Evolutionary conservation across 1,140 invertebrate species (phyloP).

Genomic region (Drosophila pallidifrons): DNA sequence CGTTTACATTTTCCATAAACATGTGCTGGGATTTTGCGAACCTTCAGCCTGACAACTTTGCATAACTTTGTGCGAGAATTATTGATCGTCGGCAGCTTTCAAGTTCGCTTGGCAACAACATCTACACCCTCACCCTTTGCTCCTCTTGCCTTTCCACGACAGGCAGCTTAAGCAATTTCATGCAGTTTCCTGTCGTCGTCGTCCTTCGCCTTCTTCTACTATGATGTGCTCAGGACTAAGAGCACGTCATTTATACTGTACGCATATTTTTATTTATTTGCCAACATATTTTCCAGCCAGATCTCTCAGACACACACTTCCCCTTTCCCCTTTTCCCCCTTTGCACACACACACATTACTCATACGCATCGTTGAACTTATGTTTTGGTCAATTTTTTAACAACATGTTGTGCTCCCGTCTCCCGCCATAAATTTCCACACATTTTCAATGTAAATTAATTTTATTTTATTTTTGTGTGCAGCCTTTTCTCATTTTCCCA

Average conservation of each 20-base stretch:
- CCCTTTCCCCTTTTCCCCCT: too few relatives aligned
- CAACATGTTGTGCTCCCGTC: conserved; percentile 31
- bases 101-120: conserved; percentile 55
- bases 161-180: conserved; percentile 56
- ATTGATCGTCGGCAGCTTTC: conserved; percentile 77
- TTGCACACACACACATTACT: conserved; percentile 32
- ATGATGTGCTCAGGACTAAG: conserved; percentile 42
- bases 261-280: conserved; percentile 69
- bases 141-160: too few relatives aligned
- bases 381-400: conserved; percentile 75
- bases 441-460: conserved; percentile 77
- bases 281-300: conserved; percentile 69
- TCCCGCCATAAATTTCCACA: conserved; percentile 54
- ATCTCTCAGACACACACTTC: conserved; percentile 1
- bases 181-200: conserved; percentile 69
- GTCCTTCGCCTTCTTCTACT: conserved; percentile 25
- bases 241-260: conserved; percentile 62
- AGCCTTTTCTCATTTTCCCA: conserved; percentile 28
- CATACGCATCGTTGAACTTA: conserved; percentile 71
- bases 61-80: conserved; percentile 61
- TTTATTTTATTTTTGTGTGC: conserved; percentile 48
- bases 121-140: too few relatives aligned
- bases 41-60: conserved; percentile 51
- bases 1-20: conserved; percentile 77
- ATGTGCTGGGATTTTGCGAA: conserved; percentile 62